Conservation (phyloP, 2,113 vertebrate genomes). For the Triplophysa dalaica region DNA sequence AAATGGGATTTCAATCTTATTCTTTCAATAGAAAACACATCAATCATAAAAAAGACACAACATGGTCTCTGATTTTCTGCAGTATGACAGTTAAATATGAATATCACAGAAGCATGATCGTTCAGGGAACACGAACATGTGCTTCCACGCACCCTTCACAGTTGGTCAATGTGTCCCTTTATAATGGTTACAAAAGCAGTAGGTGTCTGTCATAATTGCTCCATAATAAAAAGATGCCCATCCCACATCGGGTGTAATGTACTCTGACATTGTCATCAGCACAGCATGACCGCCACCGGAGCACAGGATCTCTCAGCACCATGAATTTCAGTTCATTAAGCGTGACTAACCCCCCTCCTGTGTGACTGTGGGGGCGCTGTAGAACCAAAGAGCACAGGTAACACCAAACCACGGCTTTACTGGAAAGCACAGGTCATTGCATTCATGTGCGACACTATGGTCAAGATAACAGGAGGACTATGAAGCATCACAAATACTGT, state of each 20-base stretch:
- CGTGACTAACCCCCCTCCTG: conserved; percentile 19
- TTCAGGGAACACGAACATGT: neutral
- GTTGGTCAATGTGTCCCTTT: conserved; percentile 37
- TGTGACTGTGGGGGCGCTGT: conserved; percentile 10
- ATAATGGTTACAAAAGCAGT: conserved; percentile 60
- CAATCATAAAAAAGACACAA: neutral
- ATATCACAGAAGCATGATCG: neutral
- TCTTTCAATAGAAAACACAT: too few relatives aligned
- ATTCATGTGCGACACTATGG: neutral
- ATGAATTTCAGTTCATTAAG: conserved; percentile 37
- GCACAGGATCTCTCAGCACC: conserved; percentile 52
- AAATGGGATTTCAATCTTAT: too few relatives aligned
- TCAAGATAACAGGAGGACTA: neutral
- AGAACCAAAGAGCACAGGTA: conserved; percentile 27
- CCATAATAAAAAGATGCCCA: conserved; percentile 69
- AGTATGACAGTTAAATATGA: neutral
- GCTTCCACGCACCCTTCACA: neutral
- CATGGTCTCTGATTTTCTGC: neutral
- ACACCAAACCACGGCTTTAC: neutral
- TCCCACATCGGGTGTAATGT: conserved; percentile 66
- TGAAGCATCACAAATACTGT: conserved; percentile 13
- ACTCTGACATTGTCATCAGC: conserved; percentile 69
- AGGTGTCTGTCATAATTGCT: conserved; percentile 67
- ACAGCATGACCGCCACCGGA: conserved; percentile 63
- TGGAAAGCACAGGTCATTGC: conserved; percentile 26